These are phyloP conservation scores for Herpetotheres cachinnans DNA, from an alignment of 2,113 vertebrate genomes.

Conservation along the genomic window DNA sequence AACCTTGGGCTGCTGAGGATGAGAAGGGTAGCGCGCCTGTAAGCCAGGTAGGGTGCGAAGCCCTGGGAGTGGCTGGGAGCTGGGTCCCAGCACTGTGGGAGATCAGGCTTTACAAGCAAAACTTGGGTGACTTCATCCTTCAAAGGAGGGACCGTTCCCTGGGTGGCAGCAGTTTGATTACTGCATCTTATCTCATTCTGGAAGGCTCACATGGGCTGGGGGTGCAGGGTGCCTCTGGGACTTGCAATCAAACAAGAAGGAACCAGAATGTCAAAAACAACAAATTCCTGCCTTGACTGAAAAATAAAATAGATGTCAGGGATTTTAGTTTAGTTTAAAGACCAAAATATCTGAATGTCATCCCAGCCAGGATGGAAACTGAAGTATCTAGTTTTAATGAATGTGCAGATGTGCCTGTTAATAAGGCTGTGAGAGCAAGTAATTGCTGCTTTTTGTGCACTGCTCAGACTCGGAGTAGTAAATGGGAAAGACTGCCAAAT, in stretches of 20 bases:
- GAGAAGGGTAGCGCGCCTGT: background rate
- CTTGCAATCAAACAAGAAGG: background rate
- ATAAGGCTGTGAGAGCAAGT: conserved; percentile 5
- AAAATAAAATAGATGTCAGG: background rate
- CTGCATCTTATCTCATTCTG: background rate
- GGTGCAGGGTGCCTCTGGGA: background rate
- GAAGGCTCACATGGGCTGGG: background rate
- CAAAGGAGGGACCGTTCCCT: background rate
- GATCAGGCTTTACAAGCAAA: background rate
- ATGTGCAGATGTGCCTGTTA: conserved; percentile 30
- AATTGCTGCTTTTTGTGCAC: conserved; percentile 37
- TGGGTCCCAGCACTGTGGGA: background rate
- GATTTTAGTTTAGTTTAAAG: background rate
- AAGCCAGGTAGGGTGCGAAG: background rate
- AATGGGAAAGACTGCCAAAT: conserved; percentile 34
- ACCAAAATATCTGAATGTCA: background rate
- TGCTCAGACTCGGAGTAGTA: conserved; percentile 5
- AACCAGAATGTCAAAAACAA: background rate
- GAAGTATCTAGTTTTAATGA: background rate
- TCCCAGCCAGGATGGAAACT: background rate
- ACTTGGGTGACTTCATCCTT: conserved; percentile 40
- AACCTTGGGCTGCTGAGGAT: background rate
- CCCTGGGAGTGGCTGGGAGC: background rate
- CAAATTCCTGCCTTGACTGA: background rate
- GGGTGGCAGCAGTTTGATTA: background rate